A percentile compares a stretch with the other conserved stretches of the same genome.
Conservation (phyloP, 2,113 vertebrate genomes). For the Syngnathoides biaculeatus region DNA sequence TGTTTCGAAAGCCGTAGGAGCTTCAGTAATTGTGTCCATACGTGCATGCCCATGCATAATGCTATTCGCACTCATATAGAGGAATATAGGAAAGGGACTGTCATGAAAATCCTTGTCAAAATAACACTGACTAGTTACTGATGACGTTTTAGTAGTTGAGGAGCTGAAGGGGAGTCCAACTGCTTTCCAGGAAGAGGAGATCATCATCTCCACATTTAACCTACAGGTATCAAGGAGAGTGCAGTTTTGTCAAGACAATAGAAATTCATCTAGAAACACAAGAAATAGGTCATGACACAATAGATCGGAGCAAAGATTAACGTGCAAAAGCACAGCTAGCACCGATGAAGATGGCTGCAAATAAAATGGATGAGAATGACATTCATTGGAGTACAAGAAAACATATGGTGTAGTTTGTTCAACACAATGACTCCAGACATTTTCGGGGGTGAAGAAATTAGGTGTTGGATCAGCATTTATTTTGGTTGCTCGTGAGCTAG, state of each 20-base stretch:
- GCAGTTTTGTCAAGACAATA: slow-evolving; percentile 30
- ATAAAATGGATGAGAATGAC: slow-evolving; percentile 24
- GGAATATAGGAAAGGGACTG: slow-evolving; percentile 4
- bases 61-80: not conserved
- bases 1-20: not conserved
- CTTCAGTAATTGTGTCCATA: not conserved
- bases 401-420: not conserved
- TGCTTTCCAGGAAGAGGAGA: slow-evolving; percentile 9
- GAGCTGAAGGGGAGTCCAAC: slow-evolving; percentile 32
- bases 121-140: slow-evolving; percentile 16
- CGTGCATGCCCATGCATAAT: not conserved
- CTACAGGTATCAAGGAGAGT: slow-evolving; percentile 39
- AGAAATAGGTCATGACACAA: slow-evolving; percentile 28
- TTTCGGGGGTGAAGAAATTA: too few relatives aligned
- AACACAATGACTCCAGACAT: slow-evolving; percentile 24
- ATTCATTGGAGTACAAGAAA: not conserved
- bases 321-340: slow-evolving; percentile 16
- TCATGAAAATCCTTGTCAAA: slow-evolving; percentile 1
- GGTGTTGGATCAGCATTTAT: too few relatives aligned
- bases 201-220: slow-evolving; percentile 24
- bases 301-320: slow-evolving; percentile 39
- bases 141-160: slow-evolving; percentile 17
- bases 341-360: slow-evolving; percentile 8
- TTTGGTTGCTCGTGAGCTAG: too few relatives aligned
- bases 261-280: slow-evolving; percentile 41